Conservation (phyloP, 37 sponge, comb jelly and placozoan genomes). For the Haliclona indistincta region DNA sequence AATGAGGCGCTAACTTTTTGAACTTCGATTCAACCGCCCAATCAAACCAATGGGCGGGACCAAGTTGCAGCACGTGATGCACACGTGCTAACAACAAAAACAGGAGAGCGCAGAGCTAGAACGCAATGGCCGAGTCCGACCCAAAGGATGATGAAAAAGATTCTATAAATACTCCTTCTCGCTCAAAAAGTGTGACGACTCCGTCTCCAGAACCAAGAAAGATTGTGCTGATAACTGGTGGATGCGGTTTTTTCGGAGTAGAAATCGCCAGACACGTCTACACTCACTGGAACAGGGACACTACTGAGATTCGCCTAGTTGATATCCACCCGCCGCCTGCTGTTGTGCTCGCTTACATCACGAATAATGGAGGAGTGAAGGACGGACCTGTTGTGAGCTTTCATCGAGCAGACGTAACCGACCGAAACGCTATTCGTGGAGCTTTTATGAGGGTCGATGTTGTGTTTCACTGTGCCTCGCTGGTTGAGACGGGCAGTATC, state of each 20-base stretch:
- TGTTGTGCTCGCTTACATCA: constrained; percentile 22
- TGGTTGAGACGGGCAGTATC: constrained; percentile 37
- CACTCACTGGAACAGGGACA: constrained; percentile 43
- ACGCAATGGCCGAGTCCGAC: too few species aligned
- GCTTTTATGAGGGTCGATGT: constrained; percentile 32
- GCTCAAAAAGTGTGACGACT: too few species aligned
- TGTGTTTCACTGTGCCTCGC: constrained; percentile 55
- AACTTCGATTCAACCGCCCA: too few species aligned
- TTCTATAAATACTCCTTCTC: too few species aligned
- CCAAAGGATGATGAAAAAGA: too few species aligned
- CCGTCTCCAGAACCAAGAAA: too few species aligned
- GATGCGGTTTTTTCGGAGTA: constrained; percentile 40
- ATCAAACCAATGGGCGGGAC: too few species aligned
- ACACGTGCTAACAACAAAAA: too few species aligned
- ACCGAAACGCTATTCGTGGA: not conserved
- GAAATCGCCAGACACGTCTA: constrained; percentile 30
- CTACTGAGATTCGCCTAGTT: constrained; percentile 37
- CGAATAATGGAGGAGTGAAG: constrained; percentile 2
- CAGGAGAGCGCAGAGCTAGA: too few species aligned
- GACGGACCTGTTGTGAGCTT: constrained; percentile 38
- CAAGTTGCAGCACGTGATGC: too few species aligned
- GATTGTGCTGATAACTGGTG: constrained; percentile 52
- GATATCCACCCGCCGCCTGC: constrained; percentile 13
- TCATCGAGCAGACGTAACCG: constrained; percentile 9
- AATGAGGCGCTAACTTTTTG: too few species aligned